phyloP scores from a whole-genome alignment of 2,113 vertebrate species.

The Heterocephalus glaber region DNA sequence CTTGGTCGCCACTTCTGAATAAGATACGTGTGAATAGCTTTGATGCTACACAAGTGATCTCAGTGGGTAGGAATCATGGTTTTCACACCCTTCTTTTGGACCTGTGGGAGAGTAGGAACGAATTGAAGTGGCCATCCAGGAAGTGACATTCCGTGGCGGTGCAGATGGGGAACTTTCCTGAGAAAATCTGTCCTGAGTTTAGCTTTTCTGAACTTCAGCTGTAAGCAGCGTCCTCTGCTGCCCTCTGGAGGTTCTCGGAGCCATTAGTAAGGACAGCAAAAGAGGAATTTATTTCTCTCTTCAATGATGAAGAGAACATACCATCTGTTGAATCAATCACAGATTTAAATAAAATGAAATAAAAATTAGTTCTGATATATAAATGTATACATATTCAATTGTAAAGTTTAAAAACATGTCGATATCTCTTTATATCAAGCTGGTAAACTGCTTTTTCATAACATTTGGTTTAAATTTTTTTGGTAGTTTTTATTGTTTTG shows the following conservation, averaged over 20 bases:
- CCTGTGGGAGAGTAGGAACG: neutral
- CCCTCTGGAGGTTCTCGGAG: conserved; percentile 23
- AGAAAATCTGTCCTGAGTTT: neutral
- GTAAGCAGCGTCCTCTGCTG: conserved; percentile 41
- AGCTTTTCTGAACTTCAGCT: neutral
- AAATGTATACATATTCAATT: neutral
- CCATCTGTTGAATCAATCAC: neutral
- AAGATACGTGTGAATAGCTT: neutral
- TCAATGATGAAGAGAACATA: neutral
- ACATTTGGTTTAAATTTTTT: neutral
- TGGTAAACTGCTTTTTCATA: neutral
- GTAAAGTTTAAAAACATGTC: neutral
- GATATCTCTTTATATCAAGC: neutral
- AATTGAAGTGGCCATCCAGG: neutral
- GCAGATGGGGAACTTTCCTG: neutral
- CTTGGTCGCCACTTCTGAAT: neutral
- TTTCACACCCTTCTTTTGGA: neutral
- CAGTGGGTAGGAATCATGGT: neutral
- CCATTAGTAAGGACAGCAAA: neutral
- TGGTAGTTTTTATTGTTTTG: neutral
- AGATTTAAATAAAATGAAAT: neutral
- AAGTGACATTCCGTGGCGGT: neutral
- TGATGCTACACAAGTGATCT: neutral
- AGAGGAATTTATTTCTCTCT: neutral
- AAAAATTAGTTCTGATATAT: neutral